Percentiles rank a stretch among this genome's conserved stretches.
phyloP scores from a whole-genome alignment of 1,140 invertebrate genomes.

The Drosophila pallidifrons region DNA sequence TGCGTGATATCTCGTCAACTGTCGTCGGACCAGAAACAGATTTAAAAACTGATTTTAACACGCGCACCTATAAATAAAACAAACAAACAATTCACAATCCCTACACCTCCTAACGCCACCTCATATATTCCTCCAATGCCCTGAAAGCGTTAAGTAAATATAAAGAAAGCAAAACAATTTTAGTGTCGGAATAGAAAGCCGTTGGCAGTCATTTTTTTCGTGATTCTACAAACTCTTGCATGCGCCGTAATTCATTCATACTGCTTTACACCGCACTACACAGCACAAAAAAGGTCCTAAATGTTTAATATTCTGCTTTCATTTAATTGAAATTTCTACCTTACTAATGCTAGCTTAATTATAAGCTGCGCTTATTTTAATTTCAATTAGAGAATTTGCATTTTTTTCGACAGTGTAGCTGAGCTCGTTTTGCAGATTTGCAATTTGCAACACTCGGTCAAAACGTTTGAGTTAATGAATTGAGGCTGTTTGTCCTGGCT shows the following conservation, averaged over 20 bases:
- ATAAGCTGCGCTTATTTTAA: too few relatives aligned
- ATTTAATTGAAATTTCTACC: too few relatives aligned
- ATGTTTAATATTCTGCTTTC: too few relatives aligned
- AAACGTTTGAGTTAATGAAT: slow-evolving; percentile 77
- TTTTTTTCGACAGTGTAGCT: slow-evolving; percentile 13
- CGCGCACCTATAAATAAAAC: slow-evolving; percentile 42
- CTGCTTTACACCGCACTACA: slow-evolving; percentile 2
- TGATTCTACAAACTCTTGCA: slow-evolving; percentile 2
- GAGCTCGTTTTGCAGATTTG: slow-evolving; percentile 54
- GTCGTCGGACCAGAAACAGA: slow-evolving; percentile 48
- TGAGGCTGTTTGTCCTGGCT: slow-evolving; percentile 52
- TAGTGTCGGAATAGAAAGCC: slow-evolving; percentile 30
- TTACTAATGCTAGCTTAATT: too few relatives aligned
- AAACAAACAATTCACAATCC: slow-evolving; percentile 26
- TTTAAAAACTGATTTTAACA: slow-evolving; percentile 81
- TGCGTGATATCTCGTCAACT: slow-evolving; percentile 67
- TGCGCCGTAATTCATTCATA: slow-evolving; percentile 6
- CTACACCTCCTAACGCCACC: not conserved
- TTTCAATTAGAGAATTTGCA: not conserved
- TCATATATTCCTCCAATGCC: not conserved
- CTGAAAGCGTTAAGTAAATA: slow-evolving; percentile 50
- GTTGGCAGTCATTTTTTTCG: slow-evolving; percentile 6
- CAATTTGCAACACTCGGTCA: slow-evolving; percentile 61
- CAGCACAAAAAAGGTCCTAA: not conserved
- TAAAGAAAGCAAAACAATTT: slow-evolving; percentile 43